These are phyloP conservation scores for Acleris sparsana DNA, from an alignment of 2,888 invertebrate genomes.

Conservation along the genomic window DNA sequence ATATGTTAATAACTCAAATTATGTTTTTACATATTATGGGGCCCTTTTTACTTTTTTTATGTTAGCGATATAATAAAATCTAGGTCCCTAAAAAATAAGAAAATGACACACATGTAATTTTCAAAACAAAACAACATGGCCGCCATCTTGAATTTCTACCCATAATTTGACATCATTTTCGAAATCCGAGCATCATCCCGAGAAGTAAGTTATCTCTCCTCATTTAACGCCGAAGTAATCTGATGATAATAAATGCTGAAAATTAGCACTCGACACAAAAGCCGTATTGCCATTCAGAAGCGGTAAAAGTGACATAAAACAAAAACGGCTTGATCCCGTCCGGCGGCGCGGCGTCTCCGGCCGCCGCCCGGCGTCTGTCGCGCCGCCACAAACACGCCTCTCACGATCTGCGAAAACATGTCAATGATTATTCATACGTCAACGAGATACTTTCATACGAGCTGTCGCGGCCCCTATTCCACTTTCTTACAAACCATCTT, in stretches of 20 bases:
- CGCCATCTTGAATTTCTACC: no score
- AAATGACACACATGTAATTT: no score
- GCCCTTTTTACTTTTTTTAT: no score
- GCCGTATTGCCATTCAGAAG: constrained; percentile 52
- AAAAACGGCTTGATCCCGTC: constrained; percentile 63
- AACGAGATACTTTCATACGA: constrained; percentile 12
- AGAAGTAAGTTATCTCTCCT: constrained; percentile 42
- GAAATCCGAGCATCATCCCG: no score
- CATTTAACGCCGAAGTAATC: constrained; percentile 54
- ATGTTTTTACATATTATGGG: no score
- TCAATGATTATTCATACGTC: constrained; percentile 37
- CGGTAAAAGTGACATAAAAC: constrained; percentile 65
- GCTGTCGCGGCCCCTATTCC: no score
- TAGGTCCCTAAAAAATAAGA: no score
- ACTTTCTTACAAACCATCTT: no score
- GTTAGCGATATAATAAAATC: no score
- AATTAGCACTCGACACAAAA: constrained; percentile 63
- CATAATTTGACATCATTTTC: no score
- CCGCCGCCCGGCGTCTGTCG: constrained; percentile 13
- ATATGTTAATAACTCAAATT: no score
- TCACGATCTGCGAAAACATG: constrained; percentile 32
- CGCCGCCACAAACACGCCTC: constrained; percentile 23
- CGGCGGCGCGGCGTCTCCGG: constrained; percentile 26
- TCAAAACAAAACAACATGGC: no score
- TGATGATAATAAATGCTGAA: constrained; percentile 65